Evolutionary conservation across 2,888 invertebrate genomes (phyloP).

Genomic region (Acrobasis suavella): DNA sequence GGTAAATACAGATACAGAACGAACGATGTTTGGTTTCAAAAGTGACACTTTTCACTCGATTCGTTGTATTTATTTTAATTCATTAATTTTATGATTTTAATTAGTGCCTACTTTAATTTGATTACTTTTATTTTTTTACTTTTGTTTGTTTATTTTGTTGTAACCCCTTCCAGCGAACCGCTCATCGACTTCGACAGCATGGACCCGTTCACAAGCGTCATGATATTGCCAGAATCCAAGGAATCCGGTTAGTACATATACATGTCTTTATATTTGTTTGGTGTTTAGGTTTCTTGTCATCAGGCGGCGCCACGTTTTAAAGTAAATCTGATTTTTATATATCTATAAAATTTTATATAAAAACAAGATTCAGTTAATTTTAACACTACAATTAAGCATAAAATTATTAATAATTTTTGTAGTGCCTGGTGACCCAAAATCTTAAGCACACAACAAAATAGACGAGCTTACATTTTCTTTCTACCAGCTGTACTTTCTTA

Average conservation of each 20-base stretch:
- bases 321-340: not conserved
- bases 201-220: slow-evolving; percentile 70
- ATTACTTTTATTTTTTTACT: slow-evolving; percentile 37
- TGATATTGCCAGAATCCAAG: slow-evolving; percentile 71
- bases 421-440: too few relatives aligned
- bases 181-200: slow-evolving; percentile 73
- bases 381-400: too few relatives aligned
- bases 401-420: too few relatives aligned
- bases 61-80: slow-evolving; percentile 3
- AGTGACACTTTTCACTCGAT: too few relatives aligned
- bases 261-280: too few relatives aligned
- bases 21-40: too few relatives aligned
- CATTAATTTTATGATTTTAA: not conserved
- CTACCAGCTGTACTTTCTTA: too few relatives aligned
- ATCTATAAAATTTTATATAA: too few relatives aligned
- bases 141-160: slow-evolving; percentile 20
- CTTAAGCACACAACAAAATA: too few relatives aligned
- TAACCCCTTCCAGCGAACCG: slow-evolving; percentile 63
- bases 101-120: slow-evolving; percentile 28
- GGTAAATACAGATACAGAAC: too few relatives aligned
- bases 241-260: slow-evolving; percentile 62
- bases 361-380: too few relatives aligned
- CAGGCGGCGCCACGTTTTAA: not conserved
- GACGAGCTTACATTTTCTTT: too few relatives aligned
- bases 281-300: not conserved